Evolutionary conservation across 2,888 invertebrate genomes (phyloP), one percentile per base, ranked within the genome.

Genomic region (Amphipoea lucens): DNA sequence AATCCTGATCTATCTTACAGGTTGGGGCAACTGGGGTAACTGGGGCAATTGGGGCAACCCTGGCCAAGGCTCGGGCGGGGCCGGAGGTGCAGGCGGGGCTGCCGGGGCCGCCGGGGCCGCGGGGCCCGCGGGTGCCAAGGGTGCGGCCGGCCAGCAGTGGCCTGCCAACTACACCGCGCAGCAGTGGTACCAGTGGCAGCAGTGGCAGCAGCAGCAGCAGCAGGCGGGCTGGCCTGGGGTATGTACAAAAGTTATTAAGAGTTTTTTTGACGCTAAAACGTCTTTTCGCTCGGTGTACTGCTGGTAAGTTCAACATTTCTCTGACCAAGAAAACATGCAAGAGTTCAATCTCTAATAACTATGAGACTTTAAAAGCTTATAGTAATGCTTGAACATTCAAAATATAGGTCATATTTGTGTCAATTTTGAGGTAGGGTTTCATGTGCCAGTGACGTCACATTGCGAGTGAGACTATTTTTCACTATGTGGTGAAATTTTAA

Each of bases 111-210:
- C 78, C 89, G 92, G 69, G 91, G 69, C 48, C 74, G 29, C 20
- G 17, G 48, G 74, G 69, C 63, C 42, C 94, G 93, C 79, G 4
- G 40, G 17, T 0, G 94, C 74, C 91, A 81, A 95, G 83, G 83
- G 86, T 78, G 78, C 72, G 83, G 82, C 87, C 78, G 88, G 85
- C 69, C 92, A 92, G 76, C 95, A 95, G 91, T 94, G 95, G 94
- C 91, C 93, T 29, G 92, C 90, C 87, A 94, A 93, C 92, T 95
- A 95, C 92, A 94, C 94, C 54, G 92, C 95, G 79, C 96, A 96
- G 92, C 96, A 96, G 92, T 96, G 96, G 96, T 96, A 96, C 93
- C 96, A 96, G 93, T 96, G 96, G 96, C 96, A 96, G 87, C 96
- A 96, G 93, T 96, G 96, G 96, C 96, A 96, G 83, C 96, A 96